These are phyloP conservation scores for Goniozus legneri DNA, from an alignment of 1,140 invertebrate species.

Conservation along the genomic window DNA sequence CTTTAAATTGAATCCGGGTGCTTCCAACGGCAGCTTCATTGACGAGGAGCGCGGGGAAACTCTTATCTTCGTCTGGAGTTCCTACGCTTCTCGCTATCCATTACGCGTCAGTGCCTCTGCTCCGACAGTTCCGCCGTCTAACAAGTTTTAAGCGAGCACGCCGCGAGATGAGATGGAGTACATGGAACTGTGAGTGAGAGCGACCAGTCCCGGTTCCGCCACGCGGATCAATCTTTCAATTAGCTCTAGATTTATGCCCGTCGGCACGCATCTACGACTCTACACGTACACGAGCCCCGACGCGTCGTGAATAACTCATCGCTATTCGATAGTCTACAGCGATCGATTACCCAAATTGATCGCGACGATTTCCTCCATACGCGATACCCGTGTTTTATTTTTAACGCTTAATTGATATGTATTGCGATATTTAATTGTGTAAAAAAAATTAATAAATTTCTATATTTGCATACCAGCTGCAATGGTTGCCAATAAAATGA, in stretches of 20 bases:
- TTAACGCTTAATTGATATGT: no score
- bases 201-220: constrained; percentile 25
- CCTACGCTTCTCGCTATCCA: constrained; percentile 34
- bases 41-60: constrained; percentile 16
- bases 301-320: constrained; percentile 12
- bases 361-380: no score
- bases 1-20: constrained; percentile 47
- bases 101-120: constrained; percentile 23
- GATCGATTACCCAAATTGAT: no score
- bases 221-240: constrained; percentile 40
- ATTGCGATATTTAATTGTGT: no score
- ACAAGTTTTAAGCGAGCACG: constrained; percentile 16
- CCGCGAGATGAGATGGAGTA: neutral
- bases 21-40: constrained; percentile 20
- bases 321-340: no score
- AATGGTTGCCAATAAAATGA: no score
- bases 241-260: constrained; percentile 32
- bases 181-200: neutral
- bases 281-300: neutral
- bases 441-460: no score
- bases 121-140: constrained; percentile 10
- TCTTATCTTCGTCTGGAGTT: constrained; percentile 39
- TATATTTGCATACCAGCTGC: no score
- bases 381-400: no score
- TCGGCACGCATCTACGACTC: neutral